Conservation (phyloP, 1,140 invertebrate species). For the Neodiprion virginianus region DNA sequence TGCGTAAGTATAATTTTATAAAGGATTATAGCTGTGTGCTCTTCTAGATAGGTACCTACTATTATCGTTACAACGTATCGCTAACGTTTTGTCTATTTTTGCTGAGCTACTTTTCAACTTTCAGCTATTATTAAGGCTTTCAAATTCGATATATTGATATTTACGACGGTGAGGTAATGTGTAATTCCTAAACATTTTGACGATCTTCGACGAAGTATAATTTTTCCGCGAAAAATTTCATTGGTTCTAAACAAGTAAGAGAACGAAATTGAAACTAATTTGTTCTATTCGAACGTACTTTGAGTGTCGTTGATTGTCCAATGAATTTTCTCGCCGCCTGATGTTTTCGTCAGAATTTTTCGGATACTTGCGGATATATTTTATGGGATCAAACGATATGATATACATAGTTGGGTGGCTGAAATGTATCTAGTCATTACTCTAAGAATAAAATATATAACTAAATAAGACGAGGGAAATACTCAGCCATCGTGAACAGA, state of each 20-base stretch:
- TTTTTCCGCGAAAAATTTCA: conserved; percentile 56
- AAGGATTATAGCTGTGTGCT: conserved; percentile 25
- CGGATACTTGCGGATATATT: conserved; percentile 45
- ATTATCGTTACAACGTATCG: background rate
- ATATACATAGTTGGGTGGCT: conserved; percentile 48
- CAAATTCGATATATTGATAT: conserved; percentile 34
- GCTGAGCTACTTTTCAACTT: conserved; percentile 41
- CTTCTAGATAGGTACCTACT: conserved; percentile 42
- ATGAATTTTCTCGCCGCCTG: background rate
- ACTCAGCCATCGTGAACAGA: conserved; percentile 46
- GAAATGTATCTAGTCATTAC: conserved; percentile 59
- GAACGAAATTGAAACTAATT: background rate
- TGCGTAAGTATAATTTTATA: too few species aligned
- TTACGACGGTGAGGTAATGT: conserved; percentile 34
- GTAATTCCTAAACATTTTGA: conserved; percentile 41
- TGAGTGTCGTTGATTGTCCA: background rate
- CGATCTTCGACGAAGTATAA: conserved; percentile 28
- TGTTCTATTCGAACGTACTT: too few species aligned
- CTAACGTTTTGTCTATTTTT: conserved; percentile 46
- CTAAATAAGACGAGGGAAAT: conserved; percentile 39
- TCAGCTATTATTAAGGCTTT: conserved; percentile 40
- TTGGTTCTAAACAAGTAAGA: conserved; percentile 9
- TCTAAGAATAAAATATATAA: conserved; percentile 40
- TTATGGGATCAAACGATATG: conserved; percentile 57
- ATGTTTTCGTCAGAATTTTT: background rate